Base-by-base conservation (phyloP, 1,140 invertebrate genomes). In the Hylaeus anthracinus region DNA sequence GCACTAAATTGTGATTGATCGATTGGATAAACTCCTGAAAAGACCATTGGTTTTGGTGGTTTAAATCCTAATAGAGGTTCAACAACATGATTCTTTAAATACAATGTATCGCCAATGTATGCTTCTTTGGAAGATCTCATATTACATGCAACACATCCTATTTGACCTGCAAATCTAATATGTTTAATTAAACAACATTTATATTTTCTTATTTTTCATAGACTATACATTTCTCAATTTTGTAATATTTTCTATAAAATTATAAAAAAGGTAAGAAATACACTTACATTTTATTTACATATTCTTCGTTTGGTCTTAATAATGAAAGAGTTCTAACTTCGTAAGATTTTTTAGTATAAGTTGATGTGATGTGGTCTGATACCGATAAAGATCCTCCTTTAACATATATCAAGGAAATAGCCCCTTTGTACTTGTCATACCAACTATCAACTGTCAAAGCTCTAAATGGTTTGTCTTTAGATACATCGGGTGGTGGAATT, bases 371-470 rank as follows among this genome's bases (percentile, higher is more conserved):
- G 81, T 95, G 90, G 94, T 95, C 94, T 86, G 97, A 97, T 39
- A 96, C 89, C 73, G 95, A 94, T 6, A 98, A 86, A 6, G 88
- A 92, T 3, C 98, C 98, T 90, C 98, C 96, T 64, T 96, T 94
- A 10, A 98, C 93, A 89, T 96, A 97, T 58, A 99, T 94, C 67
- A 98, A 94, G 81, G 96, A 95, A 80, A 99, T 94, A 0, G 97
- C 96, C 8, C 99, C 99, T 92, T 96, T 95, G 91, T 97, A 98
- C 82, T 95, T 96, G 90, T 99, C 97, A 93, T 96, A 99, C 97
- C 98, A 99, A 64, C 97, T 98, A 91, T 99, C 99, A 94, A 99
- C 99, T 63, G 99, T 93, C 37, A 99, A 92, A 0, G 97, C 97
- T 90, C 95, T 95, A 61, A 99, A 96, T 39, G 96, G 94, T 41